Conservation (phyloP, 2,113 vertebrate genomes). For the Prunella fulvescens region DNA sequence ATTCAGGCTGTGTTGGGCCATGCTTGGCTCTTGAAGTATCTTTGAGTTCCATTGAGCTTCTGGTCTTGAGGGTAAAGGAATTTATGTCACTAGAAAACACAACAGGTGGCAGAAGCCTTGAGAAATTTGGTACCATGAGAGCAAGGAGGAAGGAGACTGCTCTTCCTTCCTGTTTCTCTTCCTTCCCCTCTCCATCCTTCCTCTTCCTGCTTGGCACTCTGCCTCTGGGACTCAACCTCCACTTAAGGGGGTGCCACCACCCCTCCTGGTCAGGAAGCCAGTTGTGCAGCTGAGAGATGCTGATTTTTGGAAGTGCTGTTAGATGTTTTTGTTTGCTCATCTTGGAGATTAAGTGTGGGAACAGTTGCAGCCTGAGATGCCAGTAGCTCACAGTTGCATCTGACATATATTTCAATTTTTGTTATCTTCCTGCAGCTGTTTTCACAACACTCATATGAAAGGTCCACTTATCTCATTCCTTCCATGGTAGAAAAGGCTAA, state of each 20-base stretch:
- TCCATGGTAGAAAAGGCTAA: neutral
- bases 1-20: neutral
- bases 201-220: neutral
- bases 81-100: neutral
- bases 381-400: neutral
- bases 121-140: neutral
- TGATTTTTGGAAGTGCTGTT: neutral
- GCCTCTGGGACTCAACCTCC: neutral
- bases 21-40: neutral
- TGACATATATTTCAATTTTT: neutral
- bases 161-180: neutral
- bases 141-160: neutral
- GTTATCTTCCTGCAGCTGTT: constrained; percentile 22
- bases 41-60: neutral
- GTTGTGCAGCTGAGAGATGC: neutral
- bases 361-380: neutral
- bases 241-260: neutral
- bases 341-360: neutral
- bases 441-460: constrained; percentile 8
- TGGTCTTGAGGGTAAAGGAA: neutral
- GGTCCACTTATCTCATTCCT: neutral
- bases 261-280: neutral
- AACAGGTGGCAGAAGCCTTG: neutral
- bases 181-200: neutral
- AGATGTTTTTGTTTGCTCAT: neutral